A percentile compares a stretch with the other conserved stretches of the same genome.
Evolutionary conservation across 2,113 vertebrate genomes (phyloP).

Genomic region (Miniopterus natalensis): DNA sequence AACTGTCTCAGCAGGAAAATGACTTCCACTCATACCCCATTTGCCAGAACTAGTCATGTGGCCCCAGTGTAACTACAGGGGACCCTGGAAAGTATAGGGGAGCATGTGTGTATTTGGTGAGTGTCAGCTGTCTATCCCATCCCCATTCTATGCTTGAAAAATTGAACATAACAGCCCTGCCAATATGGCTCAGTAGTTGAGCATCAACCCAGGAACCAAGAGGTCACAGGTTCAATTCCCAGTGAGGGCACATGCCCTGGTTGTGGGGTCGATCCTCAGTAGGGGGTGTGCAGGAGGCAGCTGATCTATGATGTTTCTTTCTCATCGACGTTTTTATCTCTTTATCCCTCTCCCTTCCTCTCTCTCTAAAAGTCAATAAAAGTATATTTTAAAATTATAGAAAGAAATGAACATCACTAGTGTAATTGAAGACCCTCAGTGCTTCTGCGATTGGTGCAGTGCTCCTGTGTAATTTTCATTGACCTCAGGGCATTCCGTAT

Average conservation of each 20-base stretch:
- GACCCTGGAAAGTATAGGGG: not conserved
- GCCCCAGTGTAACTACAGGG: not conserved
- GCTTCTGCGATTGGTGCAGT: not conserved
- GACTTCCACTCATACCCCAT: not conserved
- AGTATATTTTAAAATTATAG: too few relatives aligned
- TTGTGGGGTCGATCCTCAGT: too few relatives aligned
- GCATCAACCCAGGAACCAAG: too few relatives aligned
- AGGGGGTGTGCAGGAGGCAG: too few relatives aligned
- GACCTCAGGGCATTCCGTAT: fast-evolving
- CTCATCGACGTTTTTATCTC: not conserved
- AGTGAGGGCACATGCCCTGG: too few relatives aligned
- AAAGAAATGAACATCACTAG: not conserved
- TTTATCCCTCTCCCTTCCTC: too few relatives aligned
- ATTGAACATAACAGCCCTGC: not conserved
- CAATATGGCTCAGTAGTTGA: too few relatives aligned
- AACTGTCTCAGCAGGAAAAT: not conserved
- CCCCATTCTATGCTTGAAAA: not conserved
- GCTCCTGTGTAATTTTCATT: not conserved
- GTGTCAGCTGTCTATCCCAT: not conserved
- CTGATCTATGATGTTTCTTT: too few relatives aligned
- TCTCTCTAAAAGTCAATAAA: too few relatives aligned
- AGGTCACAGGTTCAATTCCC: too few relatives aligned
- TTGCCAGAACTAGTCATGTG: not conserved
- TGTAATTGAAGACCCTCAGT: not conserved
- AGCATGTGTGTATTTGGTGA: not conserved